A percentile compares a stretch with the other conserved stretches of the same genome.
These are phyloP conservation scores for Orthosia incerta DNA, from an alignment of 2,888 invertebrate genomes.

Conservation along the genomic window DNA sequence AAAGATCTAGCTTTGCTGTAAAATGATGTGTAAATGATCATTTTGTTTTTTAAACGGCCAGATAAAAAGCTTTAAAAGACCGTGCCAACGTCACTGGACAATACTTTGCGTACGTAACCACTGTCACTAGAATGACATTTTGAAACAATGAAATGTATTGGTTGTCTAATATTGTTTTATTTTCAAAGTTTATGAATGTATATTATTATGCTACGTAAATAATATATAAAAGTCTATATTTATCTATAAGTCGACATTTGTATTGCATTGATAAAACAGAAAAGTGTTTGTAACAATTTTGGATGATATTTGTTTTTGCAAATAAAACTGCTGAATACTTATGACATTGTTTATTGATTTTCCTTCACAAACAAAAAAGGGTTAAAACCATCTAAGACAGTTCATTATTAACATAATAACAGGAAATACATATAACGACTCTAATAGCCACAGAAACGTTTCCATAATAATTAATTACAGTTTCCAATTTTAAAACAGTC, in stretches of 20 bases:
- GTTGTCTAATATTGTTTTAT: slow-evolving; percentile 20
- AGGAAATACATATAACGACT: slow-evolving; percentile 54
- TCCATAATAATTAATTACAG: slow-evolving; percentile 45
- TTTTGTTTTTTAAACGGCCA: slow-evolving; percentile 8
- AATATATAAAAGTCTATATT: slow-evolving; percentile 30
- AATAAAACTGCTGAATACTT: slow-evolving; percentile 69
- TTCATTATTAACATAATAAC: slow-evolving; percentile 58
- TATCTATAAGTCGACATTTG: slow-evolving; percentile 19
- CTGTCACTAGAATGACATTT: slow-evolving; percentile 14
- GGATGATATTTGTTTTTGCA: slow-evolving; percentile 49
- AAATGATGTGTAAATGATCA: neutral
- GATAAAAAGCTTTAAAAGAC: slow-evolving; percentile 37
- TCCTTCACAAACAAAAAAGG: slow-evolving; percentile 83
- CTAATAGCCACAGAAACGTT: slow-evolving; percentile 50
- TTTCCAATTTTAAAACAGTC: slow-evolving; percentile 17
- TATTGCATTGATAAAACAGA: slow-evolving; percentile 22
- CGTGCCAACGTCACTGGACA: slow-evolving; percentile 42
- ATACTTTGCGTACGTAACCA: slow-evolving; percentile 29
- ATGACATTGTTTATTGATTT: slow-evolving; percentile 87
- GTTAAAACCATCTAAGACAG: slow-evolving; percentile 58
- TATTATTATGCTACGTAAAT: slow-evolving; percentile 12
- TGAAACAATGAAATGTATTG: slow-evolving; percentile 15
- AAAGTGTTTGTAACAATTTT: slow-evolving; percentile 26
- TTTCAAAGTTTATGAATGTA: slow-evolving; percentile 22
- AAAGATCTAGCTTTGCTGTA: slow-evolving; percentile 6